Evolutionary conservation across 2,797 vertebrate species (phyloP).

Genomic region (Sebastiscus albofasciatus): DNA sequence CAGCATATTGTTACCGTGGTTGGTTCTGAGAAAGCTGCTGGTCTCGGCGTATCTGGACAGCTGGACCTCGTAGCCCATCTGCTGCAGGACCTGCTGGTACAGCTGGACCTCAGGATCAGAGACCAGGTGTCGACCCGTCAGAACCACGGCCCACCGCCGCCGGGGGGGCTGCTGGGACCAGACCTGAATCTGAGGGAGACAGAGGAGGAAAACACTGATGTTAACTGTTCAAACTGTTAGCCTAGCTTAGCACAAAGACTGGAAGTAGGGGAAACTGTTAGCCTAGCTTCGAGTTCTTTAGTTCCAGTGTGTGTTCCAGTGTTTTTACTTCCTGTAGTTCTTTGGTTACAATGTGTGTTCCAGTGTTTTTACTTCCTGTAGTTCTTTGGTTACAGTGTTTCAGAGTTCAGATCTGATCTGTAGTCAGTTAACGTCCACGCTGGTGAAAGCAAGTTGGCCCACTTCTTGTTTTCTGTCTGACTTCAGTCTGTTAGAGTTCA

Average conservation of each 20-base stretch:
- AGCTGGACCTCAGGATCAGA: slow-evolving; percentile 81
- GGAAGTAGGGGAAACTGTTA: background rate
- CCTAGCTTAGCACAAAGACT: background rate
- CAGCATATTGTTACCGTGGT: slow-evolving; percentile 40
- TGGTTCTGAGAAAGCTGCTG: slow-evolving; percentile 49
- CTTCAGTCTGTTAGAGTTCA: background rate
- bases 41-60: slow-evolving; percentile 77
- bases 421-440: background rate
- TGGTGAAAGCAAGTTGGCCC: background rate
- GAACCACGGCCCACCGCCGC: slow-evolving; percentile 72
- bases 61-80: slow-evolving; percentile 82
- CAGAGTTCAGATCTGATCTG: background rate
- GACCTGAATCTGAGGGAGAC: slow-evolving; percentile 67
- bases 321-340: too few species aligned
- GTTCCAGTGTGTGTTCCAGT: too few species aligned
- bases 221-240: background rate
- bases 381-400: too few species aligned
- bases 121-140: slow-evolving; percentile 73
- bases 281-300: background rate
- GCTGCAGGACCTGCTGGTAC: slow-evolving; percentile 82
- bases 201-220: background rate
- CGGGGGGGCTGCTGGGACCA: slow-evolving; percentile 22
- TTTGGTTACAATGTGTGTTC: too few species aligned
- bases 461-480: background rate
- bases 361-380: too few species aligned